phyloP scores from a whole-genome alignment of 2,797 vertebrate species.

The Moxostoma hubbsi region DNA sequence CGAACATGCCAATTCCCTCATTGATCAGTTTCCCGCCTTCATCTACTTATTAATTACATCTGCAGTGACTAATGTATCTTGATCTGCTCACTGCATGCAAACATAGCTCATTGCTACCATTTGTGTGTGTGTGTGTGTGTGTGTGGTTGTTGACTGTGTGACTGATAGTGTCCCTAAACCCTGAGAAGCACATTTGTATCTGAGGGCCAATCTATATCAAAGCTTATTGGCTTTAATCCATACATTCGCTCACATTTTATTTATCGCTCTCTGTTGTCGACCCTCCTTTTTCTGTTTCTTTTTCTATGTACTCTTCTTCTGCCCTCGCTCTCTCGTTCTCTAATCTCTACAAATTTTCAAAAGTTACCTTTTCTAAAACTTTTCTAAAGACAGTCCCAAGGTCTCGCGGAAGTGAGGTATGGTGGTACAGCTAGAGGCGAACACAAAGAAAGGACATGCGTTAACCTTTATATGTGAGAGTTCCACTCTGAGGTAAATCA shows the following conservation, averaged over 20 bases:
- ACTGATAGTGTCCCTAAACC: slow-evolving; percentile 49
- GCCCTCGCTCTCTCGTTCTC: slow-evolving; percentile 19
- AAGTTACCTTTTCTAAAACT: slow-evolving; percentile 21
- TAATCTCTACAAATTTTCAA: slow-evolving; percentile 5
- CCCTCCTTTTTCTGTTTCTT: neutral
- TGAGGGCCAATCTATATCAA: slow-evolving; percentile 38
- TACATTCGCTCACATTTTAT: slow-evolving; percentile 44
- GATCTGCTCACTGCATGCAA: slow-evolving; percentile 46
- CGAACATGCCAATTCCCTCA: slow-evolving; percentile 51
- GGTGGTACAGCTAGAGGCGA: slow-evolving; percentile 23
- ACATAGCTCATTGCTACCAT: slow-evolving; percentile 35
- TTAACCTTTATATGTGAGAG: slow-evolving; percentile 49
- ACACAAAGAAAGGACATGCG: neutral
- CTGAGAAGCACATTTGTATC: slow-evolving; percentile 53
- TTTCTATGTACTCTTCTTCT: neutral
- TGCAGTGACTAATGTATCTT: slow-evolving; percentile 49
- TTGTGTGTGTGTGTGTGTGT: slow-evolving; percentile 16
- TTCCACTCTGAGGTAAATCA: slow-evolving; percentile 30
- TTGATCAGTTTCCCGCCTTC: slow-evolving; percentile 45
- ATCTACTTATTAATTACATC: slow-evolving; percentile 57
- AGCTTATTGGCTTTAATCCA: slow-evolving; percentile 49
- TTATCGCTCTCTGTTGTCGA: slow-evolving; percentile 32
- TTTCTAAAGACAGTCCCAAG: slow-evolving; percentile 32
- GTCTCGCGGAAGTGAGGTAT: slow-evolving; percentile 24
- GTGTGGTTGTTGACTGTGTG: slow-evolving; percentile 33